Base-by-base conservation (phyloP, 2,113 vertebrate genomes). In the Rynchops niger region DNA sequence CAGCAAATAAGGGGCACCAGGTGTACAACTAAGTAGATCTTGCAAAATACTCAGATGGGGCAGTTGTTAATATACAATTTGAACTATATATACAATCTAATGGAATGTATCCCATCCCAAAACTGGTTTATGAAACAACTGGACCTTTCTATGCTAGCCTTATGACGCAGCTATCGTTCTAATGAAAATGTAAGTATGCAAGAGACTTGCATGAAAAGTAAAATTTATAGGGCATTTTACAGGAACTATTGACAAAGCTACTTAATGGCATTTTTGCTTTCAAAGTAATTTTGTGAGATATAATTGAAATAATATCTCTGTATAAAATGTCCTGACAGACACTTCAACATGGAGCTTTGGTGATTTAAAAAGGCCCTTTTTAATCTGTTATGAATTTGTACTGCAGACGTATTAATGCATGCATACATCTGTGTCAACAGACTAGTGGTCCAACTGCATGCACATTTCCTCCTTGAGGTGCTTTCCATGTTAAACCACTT, bases 61-160 rank as follows among this genome's bases (percentile, higher is more conserved):
- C 82, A 82, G 78, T 66, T 92, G 97, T 95, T 97, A 97, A 97
- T 98, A 97, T 98, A 97, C 96, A 98, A 94, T 92, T 96, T 88
- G 83, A 98, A 97, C 97, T 98, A 98, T 98, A 98, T 97, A 98
- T 98, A 98, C 81, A 95, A 93, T 82, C 93, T 81, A 97, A 86
- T 97, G 98, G 98, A 99, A 98, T 98, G 98, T 97, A 97, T 97
- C 76, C 97, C 97, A 97, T 97, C 95, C 93, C 92, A 86, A 96
- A 97, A 98, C 80, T 91, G 89, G 87, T 96, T 95, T 90, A 96
- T 97, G 98, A 98, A 98, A 98, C 96, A 96, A 93, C 0, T 95
- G 97, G 98, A 98, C 98, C 97, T 97, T 97, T 97, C 92, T 83
- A 92, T 5, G 79, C 56, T 94, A 96, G 82, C 30, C 30, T 93